phyloP scores from a whole-genome alignment of 2,797 vertebrate genomes.

The Propithecus perrieri region DNA sequence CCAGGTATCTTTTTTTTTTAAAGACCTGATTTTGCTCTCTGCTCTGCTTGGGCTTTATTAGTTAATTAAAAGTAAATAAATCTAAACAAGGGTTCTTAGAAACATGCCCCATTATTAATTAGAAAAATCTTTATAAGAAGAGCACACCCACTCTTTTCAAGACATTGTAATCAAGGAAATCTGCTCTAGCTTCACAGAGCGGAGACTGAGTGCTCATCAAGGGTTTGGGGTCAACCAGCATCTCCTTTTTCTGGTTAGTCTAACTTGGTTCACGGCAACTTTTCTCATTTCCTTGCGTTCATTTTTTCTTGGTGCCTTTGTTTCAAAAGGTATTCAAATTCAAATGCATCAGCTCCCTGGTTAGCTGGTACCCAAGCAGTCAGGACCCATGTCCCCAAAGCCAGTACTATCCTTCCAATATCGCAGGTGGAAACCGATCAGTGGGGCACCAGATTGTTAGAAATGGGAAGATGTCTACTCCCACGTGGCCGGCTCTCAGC shows the following conservation, averaged over 20 bases:
- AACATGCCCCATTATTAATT: not conserved
- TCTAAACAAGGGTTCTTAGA: not conserved
- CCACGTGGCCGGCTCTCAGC: not conserved
- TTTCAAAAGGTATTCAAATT: not conserved
- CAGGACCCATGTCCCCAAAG: rapidly evolving
- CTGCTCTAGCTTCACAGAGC: not conserved
- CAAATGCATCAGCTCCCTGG: not conserved
- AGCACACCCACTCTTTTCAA: not conserved
- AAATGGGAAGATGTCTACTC: not conserved
- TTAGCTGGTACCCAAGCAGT: not conserved
- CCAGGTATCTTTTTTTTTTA: not conserved
- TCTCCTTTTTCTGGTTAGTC: not conserved
- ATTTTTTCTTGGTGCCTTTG: not conserved
- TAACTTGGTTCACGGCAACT: not conserved
- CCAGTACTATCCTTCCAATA: not conserved
- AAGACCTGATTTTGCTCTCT: not conserved
- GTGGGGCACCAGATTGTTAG: not conserved
- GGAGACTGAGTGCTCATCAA: not conserved
- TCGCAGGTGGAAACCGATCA: not conserved
- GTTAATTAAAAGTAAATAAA: constrained; percentile 51
- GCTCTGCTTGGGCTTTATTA: not conserved
- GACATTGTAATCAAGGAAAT: constrained; percentile 17
- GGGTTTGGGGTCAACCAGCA: not conserved
- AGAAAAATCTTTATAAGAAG: not conserved
- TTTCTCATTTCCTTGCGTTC: not conserved